Percentiles rank a stretch among this genome's conserved stretches.
Conservation (phyloP, 2,797 vertebrate species). For the Macropodus opercularis region DNA sequence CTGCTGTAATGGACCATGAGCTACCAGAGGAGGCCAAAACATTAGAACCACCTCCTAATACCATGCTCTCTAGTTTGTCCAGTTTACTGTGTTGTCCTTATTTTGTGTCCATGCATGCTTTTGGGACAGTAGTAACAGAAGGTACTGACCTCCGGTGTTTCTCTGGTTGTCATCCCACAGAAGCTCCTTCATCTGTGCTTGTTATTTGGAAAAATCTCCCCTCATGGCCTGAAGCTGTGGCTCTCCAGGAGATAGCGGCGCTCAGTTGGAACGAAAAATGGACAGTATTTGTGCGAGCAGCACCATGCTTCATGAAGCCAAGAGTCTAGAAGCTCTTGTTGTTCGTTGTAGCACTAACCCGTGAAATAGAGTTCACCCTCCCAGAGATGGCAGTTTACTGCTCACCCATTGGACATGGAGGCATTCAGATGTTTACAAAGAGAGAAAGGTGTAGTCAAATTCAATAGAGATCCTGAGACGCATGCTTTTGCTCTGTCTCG, state of each 20-base stretch:
- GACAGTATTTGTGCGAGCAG: constrained; percentile 59
- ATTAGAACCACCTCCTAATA: too few relatives aligned
- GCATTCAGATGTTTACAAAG: constrained; percentile 56
- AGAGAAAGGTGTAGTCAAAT: constrained; percentile 45
- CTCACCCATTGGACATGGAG: constrained; percentile 44
- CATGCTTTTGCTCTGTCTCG: neutral
- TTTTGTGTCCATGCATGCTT: constrained; percentile 16
- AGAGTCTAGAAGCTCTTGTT: constrained; percentile 52
- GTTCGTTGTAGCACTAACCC: constrained; percentile 68
- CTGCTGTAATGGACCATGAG: too few relatives aligned
- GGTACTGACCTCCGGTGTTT: constrained; percentile 1
- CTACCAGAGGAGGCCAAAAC: too few relatives aligned
- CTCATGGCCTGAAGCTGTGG: constrained; percentile 17
- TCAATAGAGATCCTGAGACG: constrained; percentile 24
- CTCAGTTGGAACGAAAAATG: constrained; percentile 57
- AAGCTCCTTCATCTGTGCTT: constrained; percentile 24
- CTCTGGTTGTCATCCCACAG: constrained; percentile 10
- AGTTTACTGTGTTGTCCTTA: too few relatives aligned
- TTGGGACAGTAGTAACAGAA: constrained; percentile 6
- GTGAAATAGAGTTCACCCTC: constrained; percentile 76
- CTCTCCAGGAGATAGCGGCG: constrained; percentile 37
- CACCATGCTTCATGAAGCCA: constrained; percentile 70
- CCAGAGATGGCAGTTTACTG: constrained; percentile 53
- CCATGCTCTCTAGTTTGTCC: too few relatives aligned
- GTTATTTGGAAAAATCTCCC: constrained; percentile 26